These are phyloP conservation scores for Lontra canadensis DNA, from an alignment of 2,113 vertebrate species.

Conservation along the genomic window DNA sequence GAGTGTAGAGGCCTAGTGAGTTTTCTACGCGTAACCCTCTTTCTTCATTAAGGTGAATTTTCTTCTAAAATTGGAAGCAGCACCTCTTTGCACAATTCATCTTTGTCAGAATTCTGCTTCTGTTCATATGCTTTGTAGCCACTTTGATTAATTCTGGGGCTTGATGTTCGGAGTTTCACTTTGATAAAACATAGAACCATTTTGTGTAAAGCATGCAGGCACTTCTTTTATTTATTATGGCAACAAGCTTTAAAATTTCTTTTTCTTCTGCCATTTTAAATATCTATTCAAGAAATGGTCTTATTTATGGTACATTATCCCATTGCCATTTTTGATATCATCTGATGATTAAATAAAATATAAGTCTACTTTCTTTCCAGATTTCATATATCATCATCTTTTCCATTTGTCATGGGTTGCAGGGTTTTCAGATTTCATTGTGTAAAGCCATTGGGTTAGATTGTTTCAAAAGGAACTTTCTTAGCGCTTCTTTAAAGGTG, in stretches of 20 bases:
- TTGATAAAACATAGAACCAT: neutral
- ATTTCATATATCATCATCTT: neutral
- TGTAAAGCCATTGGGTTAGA: neutral
- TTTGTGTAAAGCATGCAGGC: neutral
- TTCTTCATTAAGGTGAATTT: constrained; percentile 48
- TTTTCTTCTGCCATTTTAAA: constrained; percentile 53
- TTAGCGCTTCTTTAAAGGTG: neutral
- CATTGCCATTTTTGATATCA: neutral
- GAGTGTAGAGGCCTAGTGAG: neutral
- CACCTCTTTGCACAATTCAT: constrained; percentile 31
- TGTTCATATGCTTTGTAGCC: constrained; percentile 42
- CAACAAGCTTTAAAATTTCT: constrained; percentile 16
- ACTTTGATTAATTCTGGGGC: constrained; percentile 65
- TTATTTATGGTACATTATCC: neutral
- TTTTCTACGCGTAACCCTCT: neutral
- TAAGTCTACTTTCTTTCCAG: neutral
- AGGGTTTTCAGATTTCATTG: neutral
- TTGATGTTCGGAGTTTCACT: constrained; percentile 58
- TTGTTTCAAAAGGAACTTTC: neutral
- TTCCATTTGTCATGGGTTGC: neutral
- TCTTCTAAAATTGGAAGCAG: constrained; percentile 62
- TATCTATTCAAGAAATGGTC: constrained; percentile 27
- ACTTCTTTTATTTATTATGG: constrained; percentile 43
- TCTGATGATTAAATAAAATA: constrained; percentile 26
- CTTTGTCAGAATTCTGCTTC: constrained; percentile 27